These are phyloP conservation scores for Drosophila grimshawi DNA, from an alignment of 1,140 invertebrate species.

Conservation along the genomic window DNA sequence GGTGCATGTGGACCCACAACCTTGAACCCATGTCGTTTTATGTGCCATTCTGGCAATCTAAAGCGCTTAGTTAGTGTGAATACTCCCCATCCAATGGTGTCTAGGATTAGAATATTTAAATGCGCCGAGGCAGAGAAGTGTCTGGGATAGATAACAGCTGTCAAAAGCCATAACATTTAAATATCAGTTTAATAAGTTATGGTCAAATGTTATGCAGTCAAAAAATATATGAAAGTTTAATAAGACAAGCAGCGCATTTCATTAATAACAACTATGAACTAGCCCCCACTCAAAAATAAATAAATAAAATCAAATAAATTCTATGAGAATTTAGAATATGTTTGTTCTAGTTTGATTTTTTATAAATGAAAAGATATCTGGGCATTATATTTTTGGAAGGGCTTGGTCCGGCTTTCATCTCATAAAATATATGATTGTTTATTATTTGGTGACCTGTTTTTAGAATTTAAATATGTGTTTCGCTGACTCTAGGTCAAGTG, in stretches of 20 bases:
- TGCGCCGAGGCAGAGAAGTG: conserved; percentile 45
- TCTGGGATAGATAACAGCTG: conserved; percentile 64
- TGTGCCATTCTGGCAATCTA: conserved; percentile 26
- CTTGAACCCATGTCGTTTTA: conserved; percentile 34
- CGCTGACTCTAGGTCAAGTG: too few species aligned
- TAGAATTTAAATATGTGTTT: too few species aligned
- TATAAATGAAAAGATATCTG: too few species aligned
- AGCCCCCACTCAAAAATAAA: background rate
- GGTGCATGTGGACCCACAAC: conserved; percentile 40
- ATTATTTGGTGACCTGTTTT: too few species aligned
- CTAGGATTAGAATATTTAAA: conserved; percentile 67
- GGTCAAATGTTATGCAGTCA: background rate
- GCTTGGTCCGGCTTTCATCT: too few species aligned
- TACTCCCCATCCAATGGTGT: background rate
- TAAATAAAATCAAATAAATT: too few species aligned
- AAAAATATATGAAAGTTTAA: background rate
- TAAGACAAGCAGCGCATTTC: background rate
- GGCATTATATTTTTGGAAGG: too few species aligned
- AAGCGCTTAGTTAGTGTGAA: conserved; percentile 4
- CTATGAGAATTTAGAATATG: too few species aligned
- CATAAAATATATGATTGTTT: too few species aligned
- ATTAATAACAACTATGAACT: background rate
- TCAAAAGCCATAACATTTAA: conserved; percentile 15
- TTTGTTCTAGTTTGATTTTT: too few species aligned
- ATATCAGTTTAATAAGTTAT: conserved; percentile 29